These are phyloP conservation scores for Scomber japonicus DNA, from an alignment of 2,113 vertebrate genomes.

Conservation along the genomic window DNA sequence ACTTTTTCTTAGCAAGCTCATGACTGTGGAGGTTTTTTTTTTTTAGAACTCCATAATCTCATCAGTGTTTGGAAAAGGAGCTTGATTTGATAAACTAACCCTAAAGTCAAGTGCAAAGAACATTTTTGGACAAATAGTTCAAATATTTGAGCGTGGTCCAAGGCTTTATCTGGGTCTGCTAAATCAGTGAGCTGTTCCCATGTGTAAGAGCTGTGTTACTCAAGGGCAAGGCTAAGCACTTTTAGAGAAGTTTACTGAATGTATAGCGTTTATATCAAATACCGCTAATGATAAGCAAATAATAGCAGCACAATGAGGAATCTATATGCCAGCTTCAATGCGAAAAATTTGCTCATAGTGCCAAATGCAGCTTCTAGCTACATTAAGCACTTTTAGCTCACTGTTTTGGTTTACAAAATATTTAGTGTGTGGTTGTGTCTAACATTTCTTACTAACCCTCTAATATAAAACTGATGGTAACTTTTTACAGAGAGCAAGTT, in stretches of 20 bases:
- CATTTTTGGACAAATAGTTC: conserved; percentile 76
- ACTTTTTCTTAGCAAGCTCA: conserved; percentile 52
- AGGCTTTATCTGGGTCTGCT: conserved; percentile 71
- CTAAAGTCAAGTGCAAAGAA: conserved; percentile 67
- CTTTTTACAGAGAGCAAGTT: background rate
- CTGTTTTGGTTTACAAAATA: too few species aligned
- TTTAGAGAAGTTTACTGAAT: background rate
- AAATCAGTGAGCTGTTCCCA: conserved; percentile 66
- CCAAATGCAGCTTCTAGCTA: background rate
- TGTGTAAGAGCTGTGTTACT: conserved; percentile 46
- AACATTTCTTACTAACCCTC: background rate
- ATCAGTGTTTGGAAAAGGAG: conserved; percentile 65
- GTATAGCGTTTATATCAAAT: background rate
- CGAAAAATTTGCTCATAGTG: too few species aligned
- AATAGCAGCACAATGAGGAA: background rate
- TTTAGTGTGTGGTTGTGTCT: background rate
- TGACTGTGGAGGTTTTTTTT: conserved; percentile 59
- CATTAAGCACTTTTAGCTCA: background rate
- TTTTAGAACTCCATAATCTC: conserved; percentile 47
- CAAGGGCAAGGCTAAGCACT: conserved; percentile 27
- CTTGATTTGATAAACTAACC: conserved; percentile 68
- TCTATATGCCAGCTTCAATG: background rate
- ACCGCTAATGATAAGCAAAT: background rate
- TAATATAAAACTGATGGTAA: background rate
- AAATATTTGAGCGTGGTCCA: conserved; percentile 78